These are phyloP conservation scores for Tetrao urogallus DNA, from an alignment of 2,113 vertebrate genomes.

Conservation along the genomic window DNA sequence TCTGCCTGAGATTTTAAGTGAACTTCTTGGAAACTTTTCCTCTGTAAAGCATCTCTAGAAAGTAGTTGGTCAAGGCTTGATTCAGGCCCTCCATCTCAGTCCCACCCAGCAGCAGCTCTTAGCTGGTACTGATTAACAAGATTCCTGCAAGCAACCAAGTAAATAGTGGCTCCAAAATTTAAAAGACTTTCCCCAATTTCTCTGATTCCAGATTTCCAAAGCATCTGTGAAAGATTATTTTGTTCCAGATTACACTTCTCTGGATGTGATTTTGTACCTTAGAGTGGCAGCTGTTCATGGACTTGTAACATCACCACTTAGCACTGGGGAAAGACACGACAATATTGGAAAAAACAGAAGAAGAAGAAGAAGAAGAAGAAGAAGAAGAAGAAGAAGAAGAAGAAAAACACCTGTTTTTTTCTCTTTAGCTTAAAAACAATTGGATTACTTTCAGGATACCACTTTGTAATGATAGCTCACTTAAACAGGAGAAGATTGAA, in stretches of 20 bases:
- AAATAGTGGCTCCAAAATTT: not conserved
- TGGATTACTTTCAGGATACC: not conserved
- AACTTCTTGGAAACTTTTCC: not conserved
- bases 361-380: not conserved
- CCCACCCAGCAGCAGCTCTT: not conserved
- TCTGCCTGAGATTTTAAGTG: not conserved
- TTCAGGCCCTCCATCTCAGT: not conserved
- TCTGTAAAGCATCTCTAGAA: not conserved
- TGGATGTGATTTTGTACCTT: not conserved
- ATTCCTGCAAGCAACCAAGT: not conserved
- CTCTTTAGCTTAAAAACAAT: not conserved
- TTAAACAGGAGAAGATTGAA: not conserved
- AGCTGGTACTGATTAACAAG: not conserved
- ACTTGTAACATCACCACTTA: not conserved
- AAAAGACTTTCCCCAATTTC: not conserved
- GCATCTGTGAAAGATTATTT: not conserved
- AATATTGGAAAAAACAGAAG: not conserved
- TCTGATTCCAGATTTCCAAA: not conserved
- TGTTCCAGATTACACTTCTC: not conserved
- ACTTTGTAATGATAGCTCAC: slow-evolving; percentile 7
- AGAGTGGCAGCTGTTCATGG: not conserved
- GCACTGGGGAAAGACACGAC: not conserved
- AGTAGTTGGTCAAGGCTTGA: not conserved
- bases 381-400: not conserved
- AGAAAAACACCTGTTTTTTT: not conserved